phyloP scores from a whole-genome alignment of 2,113 vertebrate species.

The Mus spicilegus region DNA sequence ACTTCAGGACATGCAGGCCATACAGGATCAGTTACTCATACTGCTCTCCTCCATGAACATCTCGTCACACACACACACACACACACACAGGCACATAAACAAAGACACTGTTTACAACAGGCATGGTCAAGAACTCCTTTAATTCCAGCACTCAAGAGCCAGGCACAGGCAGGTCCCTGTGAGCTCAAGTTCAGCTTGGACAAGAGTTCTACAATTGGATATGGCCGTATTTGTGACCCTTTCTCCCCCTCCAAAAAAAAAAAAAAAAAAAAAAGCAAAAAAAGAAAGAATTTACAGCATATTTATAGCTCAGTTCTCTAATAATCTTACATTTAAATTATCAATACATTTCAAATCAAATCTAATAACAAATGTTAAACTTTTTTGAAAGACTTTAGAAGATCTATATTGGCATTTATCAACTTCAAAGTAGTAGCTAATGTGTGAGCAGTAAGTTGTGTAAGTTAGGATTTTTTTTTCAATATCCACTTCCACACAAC shows the following conservation, averaged over 20 bases:
- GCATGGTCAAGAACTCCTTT: not conserved
- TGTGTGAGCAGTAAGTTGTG: conserved; percentile 21
- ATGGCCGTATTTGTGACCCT: not conserved
- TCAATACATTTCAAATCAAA: conserved; percentile 47
- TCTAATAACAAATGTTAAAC: conserved; percentile 6
- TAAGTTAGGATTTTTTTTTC: not conserved
- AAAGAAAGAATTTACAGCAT: conserved; percentile 35
- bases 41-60: not conserved
- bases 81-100: conserved; percentile 24
- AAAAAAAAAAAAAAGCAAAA: conserved; percentile 52
- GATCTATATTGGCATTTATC: conserved; percentile 13
- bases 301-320: conserved; percentile 42
- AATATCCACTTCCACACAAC: conserved; percentile 34
- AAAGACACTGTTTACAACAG: conserved; percentile 42
- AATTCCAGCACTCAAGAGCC: not conserved
- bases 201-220: not conserved
- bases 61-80: not conserved
- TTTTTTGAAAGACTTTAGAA: conserved; percentile 35
- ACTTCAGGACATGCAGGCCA: conserved; percentile 78
- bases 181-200: no score
- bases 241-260: not conserved
- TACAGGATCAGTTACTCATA: conserved; percentile 78
- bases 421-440: not conserved
- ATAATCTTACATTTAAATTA: conserved; percentile 44
- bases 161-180: not conserved